phyloP scores from a whole-genome alignment of 2,888 invertebrate species.

The Barypeithes pellucidus region DNA sequence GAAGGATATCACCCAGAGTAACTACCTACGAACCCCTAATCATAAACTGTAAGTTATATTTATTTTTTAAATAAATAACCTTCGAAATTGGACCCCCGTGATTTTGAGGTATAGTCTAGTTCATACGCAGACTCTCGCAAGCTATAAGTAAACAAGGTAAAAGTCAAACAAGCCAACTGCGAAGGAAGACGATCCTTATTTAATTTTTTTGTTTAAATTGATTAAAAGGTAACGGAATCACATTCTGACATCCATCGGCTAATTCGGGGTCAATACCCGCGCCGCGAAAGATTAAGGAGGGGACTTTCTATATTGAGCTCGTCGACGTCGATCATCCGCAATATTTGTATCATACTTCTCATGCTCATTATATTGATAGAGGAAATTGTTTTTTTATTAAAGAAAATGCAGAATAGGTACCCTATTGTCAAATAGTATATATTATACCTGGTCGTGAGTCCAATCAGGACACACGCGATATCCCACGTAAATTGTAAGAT shows the following conservation, averaged over 20 bases:
- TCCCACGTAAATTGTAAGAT: no score
- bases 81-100: no score
- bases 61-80: no score
- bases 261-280: slow-evolving; percentile 39
- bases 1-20: no score
- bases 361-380: no score
- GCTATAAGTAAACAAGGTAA: slow-evolving; percentile 7
- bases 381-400: not conserved
- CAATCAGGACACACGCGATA: no score
- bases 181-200: slow-evolving; percentile 14
- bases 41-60: no score
- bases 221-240: slow-evolving; percentile 35
- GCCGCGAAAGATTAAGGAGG: slow-evolving; percentile 53
- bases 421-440: no score
- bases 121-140: not conserved
- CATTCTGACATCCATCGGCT: slow-evolving; percentile 30
- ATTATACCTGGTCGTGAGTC: no score
- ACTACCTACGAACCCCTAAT: no score
- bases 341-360: not conserved
- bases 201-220: slow-evolving; percentile 24
- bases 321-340: not conserved
- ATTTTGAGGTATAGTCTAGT: no score
- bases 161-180: slow-evolving; percentile 3
- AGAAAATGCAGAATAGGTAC: no score
- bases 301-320: slow-evolving; percentile 51